phyloP scores from a whole-genome alignment of 2,113 vertebrate genomes.

The Calyptommatus sinebrachiatus region DNA sequence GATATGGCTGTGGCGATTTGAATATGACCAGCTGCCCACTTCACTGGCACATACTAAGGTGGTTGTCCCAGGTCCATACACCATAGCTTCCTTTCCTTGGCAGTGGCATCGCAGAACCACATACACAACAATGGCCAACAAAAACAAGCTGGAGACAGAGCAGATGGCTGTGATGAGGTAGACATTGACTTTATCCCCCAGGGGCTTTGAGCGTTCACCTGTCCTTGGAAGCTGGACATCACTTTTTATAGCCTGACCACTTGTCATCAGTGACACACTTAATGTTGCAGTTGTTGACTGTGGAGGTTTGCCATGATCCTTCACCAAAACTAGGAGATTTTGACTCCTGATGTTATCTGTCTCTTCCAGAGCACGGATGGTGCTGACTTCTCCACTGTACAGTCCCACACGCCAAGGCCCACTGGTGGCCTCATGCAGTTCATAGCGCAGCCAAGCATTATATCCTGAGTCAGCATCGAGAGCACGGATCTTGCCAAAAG shows the following conservation, averaged over 20 bases:
- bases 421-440: not conserved
- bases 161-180: conserved; percentile 31
- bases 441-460: conserved; percentile 23
- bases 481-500: conserved; percentile 11
- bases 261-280: conserved; percentile 8
- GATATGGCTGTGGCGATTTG: conserved; percentile 62
- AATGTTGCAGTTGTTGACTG: not conserved
- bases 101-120: conserved; percentile 45
- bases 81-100: conserved; percentile 40
- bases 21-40: conserved; percentile 63
- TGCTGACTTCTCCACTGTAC: conserved; percentile 21
- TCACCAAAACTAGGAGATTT: not conserved
- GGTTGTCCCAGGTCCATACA: conserved; percentile 65
- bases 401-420: not conserved
- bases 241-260: not conserved
- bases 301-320: conserved; percentile 3
- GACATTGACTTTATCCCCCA: conserved; percentile 4
- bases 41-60: conserved; percentile 28
- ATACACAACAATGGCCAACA: conserved; percentile 45
- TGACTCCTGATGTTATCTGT: not conserved
- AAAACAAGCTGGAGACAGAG: conserved; percentile 43
- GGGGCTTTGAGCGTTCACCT: not conserved
- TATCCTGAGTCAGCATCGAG: conserved; percentile 30
- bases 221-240: not conserved
- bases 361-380: not conserved